These are phyloP conservation scores for Phaethornis superciliosus DNA, from an alignment of 2,113 vertebrate species.

Conservation along the genomic window DNA sequence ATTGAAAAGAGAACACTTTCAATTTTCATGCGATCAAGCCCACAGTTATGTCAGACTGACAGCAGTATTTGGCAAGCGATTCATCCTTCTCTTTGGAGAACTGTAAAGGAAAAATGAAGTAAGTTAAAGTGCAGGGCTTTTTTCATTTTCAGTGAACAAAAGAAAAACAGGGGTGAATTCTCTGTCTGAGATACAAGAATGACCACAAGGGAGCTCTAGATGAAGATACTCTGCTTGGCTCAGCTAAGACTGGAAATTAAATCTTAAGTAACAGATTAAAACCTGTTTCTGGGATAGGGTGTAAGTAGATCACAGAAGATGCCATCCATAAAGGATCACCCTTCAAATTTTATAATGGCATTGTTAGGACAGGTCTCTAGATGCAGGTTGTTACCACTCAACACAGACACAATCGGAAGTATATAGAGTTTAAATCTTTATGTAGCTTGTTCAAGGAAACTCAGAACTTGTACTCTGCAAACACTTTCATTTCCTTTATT, in stretches of 20 bases:
- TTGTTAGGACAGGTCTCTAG: not conserved
- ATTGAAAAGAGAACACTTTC: slow-evolving; percentile 53
- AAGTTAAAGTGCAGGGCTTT: not conserved
- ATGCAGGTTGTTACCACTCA: not conserved
- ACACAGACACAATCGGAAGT: not conserved
- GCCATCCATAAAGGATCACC: not conserved
- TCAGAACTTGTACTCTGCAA: not conserved
- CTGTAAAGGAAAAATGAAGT: not conserved
- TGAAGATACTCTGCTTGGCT: not conserved
- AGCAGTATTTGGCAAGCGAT: slow-evolving; percentile 16
- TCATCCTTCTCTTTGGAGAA: slow-evolving; percentile 9
- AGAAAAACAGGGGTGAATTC: not conserved
- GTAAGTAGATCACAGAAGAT: not conserved
- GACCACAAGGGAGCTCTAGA: not conserved
- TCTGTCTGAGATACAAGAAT: not conserved
- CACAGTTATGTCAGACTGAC: slow-evolving; percentile 25
- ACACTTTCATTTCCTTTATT: not conserved
- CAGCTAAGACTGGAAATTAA: not conserved
- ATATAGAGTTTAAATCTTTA: not conserved
- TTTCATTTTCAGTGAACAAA: not conserved
- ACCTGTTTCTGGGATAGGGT: not conserved
- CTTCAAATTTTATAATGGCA: not conserved
- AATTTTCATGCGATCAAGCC: slow-evolving; percentile 17
- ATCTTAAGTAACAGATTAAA: not conserved
- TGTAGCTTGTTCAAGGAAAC: not conserved